These are phyloP conservation scores for Galaxias olidus DNA, from an alignment of 2,797 vertebrate species.

Conservation along the genomic window DNA sequence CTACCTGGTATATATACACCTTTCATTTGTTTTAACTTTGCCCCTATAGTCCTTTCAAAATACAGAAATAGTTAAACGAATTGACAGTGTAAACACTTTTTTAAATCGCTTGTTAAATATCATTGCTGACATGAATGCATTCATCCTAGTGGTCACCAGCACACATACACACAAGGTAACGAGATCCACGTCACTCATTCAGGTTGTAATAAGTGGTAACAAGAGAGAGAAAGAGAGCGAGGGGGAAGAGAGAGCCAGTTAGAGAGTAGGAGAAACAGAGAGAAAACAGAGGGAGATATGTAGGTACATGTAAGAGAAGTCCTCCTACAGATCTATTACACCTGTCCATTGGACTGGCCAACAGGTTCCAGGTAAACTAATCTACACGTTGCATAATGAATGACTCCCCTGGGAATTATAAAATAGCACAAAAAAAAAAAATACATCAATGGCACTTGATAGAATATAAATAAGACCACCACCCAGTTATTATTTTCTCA, in stretches of 20 bases:
- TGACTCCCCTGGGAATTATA: slow-evolving; percentile 75
- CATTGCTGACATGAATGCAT: slow-evolving; percentile 18
- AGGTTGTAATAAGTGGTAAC: slow-evolving; percentile 59
- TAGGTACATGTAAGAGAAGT: no score
- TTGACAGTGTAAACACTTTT: no score
- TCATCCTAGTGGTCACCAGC: slow-evolving; percentile 13
- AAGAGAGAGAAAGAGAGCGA: slow-evolving; percentile 26
- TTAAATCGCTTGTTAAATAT: not conserved
- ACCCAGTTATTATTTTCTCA: no score
- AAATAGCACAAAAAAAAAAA: slow-evolving; percentile 43
- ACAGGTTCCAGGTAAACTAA: slow-evolving; percentile 65
- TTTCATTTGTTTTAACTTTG: no score
- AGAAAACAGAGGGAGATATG: slow-evolving; percentile 35
- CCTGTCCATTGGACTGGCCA: slow-evolving; percentile 47
- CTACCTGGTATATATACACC: no score
- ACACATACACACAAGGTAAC: slow-evolving; percentile 47
- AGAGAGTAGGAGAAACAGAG: slow-evolving; percentile 14
- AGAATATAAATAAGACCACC: not conserved
- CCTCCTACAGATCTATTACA: slow-evolving; percentile 56
- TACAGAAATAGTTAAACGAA: no score
- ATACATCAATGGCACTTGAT: not conserved
- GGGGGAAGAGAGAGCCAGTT: slow-evolving; percentile 24
- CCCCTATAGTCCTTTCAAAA: no score
- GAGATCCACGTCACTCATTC: slow-evolving; percentile 60
- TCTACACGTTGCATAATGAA: slow-evolving; percentile 65